Percentiles rank a stretch among this genome's conserved stretches.
phyloP scores from a whole-genome alignment of 2,113 vertebrate genomes.

The Leptobrachium leishanense region DNA sequence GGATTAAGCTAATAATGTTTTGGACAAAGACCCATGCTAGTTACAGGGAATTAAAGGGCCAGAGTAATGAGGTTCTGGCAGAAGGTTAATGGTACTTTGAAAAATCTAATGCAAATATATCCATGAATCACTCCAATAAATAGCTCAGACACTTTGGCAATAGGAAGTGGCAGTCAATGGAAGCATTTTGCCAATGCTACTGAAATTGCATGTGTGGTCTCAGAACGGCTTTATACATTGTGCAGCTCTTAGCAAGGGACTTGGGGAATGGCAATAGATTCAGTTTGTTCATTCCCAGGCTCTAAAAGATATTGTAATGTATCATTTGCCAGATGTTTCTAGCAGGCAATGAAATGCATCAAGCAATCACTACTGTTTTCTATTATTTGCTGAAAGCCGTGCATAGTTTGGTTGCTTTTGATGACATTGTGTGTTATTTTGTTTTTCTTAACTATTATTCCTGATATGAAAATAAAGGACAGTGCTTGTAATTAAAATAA shows the following conservation, averaged over 20 bases:
- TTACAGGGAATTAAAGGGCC: slow-evolving; percentile 9
- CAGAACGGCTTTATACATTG: not conserved
- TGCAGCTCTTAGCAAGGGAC: not conserved
- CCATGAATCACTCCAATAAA: slow-evolving; percentile 9
- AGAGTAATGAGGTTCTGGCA: slow-evolving; percentile 22
- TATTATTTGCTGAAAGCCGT: not conserved
- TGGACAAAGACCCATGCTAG: slow-evolving; percentile 15
- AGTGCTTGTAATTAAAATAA: too few species aligned
- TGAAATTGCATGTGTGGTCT: slow-evolving; percentile 18
- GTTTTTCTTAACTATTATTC: too few species aligned
- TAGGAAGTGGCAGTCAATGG: not conserved
- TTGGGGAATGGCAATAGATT: not conserved
- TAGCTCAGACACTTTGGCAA: slow-evolving; percentile 2
- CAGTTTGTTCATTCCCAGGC: not conserved
- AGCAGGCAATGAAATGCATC: not conserved
- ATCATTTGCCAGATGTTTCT: not conserved
- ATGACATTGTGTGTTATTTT: too few species aligned
- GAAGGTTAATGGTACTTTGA: not conserved
- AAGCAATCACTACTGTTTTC: not conserved
- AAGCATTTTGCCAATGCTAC: not conserved
- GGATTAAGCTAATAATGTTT: slow-evolving; percentile 17
- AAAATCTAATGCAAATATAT: slow-evolving; percentile 3
- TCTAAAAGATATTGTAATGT: slow-evolving; percentile 6
- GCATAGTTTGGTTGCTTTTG: too few species aligned
- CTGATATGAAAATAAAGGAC: too few species aligned